Evolutionary conservation across 2,113 vertebrate genomes (phyloP).

Genomic region (Chiloscyllium plagiosum): DNA sequence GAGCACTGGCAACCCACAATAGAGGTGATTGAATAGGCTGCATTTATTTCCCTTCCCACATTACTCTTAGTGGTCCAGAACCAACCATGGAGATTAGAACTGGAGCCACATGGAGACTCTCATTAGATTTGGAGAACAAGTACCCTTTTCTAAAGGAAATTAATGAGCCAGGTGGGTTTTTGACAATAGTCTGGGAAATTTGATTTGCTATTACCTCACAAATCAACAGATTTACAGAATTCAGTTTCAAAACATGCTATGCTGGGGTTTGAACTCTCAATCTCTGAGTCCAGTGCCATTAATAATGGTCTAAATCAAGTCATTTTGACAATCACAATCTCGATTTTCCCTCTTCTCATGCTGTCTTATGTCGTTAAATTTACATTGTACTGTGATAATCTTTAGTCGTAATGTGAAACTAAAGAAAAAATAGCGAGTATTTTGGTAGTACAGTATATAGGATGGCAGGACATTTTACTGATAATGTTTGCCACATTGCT

Average conservation of each 20-base stretch:
- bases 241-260: neutral
- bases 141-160: neutral
- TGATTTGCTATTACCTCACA: neutral
- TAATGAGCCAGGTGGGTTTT: neutral
- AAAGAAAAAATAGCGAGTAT: neutral
- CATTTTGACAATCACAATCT: neutral
- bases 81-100: neutral
- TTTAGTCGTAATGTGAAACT: neutral
- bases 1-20: neutral
- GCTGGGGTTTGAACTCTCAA: neutral
- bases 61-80: neutral
- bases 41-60: neutral
- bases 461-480: too few relatives aligned
- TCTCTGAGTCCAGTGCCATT: neutral
- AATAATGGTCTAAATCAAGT: neutral
- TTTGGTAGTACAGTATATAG: neutral
- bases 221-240: neutral
- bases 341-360: neutral
- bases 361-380: neutral
- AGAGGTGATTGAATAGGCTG: neutral
- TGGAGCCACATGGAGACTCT: neutral
- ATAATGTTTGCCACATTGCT: neutral
- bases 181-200: neutral
- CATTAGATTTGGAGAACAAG: neutral
- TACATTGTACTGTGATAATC: too few relatives aligned